These are phyloP conservation scores for Phocoena sinus DNA, from an alignment of 2,113 vertebrate genomes.

Conservation along the genomic window DNA sequence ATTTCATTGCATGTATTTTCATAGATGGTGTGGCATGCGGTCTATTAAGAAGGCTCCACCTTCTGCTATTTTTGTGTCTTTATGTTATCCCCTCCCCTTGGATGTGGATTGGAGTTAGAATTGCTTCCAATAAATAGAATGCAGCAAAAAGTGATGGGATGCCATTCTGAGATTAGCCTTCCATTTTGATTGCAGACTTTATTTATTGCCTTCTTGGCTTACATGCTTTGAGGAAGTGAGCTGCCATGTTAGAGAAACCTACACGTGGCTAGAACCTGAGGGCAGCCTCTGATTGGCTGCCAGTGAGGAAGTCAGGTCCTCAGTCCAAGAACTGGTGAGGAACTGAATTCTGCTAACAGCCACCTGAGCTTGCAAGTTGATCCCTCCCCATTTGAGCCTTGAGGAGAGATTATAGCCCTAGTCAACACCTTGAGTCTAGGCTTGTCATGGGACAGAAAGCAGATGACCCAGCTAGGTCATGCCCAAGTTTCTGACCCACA, in stretches of 20 bases:
- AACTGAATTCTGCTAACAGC: neutral
- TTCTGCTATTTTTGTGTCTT: neutral
- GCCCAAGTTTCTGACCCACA: neutral
- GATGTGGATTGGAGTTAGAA: neutral
- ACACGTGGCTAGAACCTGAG: neutral
- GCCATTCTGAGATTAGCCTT: neutral
- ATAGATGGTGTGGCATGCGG: neutral
- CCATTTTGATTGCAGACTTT: neutral
- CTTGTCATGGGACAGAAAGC: neutral
- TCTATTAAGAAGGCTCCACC: neutral
- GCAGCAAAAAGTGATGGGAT: neutral
- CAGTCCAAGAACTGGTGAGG: neutral
- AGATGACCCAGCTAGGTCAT: neutral
- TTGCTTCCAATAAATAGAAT: neutral
- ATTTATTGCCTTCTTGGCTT: neutral
- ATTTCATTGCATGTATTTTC: neutral
- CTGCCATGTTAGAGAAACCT: neutral
- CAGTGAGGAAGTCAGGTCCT: neutral
- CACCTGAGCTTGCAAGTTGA: neutral
- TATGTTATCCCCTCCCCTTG: neutral
- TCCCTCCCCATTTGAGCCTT: neutral
- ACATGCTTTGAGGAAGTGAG: neutral
- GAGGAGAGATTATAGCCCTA: neutral
- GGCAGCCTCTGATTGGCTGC: fast-evolving
- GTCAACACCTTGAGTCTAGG: neutral